Percentiles rank a stretch among this genome's conserved stretches.
phyloP scores from a whole-genome alignment of 1,140 invertebrate genomes.

The Macrotrachela quadricornifera region DNA sequence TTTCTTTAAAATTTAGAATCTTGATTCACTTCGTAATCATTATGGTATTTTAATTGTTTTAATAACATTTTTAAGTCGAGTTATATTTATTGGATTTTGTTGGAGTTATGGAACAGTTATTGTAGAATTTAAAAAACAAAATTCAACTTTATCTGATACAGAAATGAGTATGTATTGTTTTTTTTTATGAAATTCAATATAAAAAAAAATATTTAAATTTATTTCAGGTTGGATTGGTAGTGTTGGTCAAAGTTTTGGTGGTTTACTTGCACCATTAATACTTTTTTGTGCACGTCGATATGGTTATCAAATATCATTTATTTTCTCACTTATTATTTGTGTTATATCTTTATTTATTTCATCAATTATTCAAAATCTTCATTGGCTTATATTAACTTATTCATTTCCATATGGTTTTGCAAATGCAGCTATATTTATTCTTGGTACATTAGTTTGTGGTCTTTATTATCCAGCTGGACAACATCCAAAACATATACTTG shows the following conservation, averaged over 20 bases:
- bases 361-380: conserved; percentile 5
- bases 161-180: no score
- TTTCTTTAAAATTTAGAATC: no score
- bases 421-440: not conserved
- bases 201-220: no score
- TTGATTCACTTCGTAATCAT: no score
- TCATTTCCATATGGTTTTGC: conserved; percentile 4
- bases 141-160: no score
- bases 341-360: conserved; percentile 1
- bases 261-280: not conserved
- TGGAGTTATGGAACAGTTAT: no score
- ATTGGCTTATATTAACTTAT: conserved; percentile 7
- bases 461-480: conserved; percentile 1
- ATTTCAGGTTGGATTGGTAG: conserved; percentile 3
- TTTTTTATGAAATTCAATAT: no score
- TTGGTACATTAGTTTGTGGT: conserved; percentile 2
- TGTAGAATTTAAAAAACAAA: no score
- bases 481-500: not conserved
- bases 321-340: not conserved
- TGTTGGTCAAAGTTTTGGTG: conserved; percentile 3
- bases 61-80: no score
- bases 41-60: no score
- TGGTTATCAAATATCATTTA: not conserved
- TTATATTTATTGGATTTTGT: no score
- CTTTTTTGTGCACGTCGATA: not conserved